phyloP scores from a whole-genome alignment of 1,140 invertebrate species.

The Notospermus geniculatus region DNA sequence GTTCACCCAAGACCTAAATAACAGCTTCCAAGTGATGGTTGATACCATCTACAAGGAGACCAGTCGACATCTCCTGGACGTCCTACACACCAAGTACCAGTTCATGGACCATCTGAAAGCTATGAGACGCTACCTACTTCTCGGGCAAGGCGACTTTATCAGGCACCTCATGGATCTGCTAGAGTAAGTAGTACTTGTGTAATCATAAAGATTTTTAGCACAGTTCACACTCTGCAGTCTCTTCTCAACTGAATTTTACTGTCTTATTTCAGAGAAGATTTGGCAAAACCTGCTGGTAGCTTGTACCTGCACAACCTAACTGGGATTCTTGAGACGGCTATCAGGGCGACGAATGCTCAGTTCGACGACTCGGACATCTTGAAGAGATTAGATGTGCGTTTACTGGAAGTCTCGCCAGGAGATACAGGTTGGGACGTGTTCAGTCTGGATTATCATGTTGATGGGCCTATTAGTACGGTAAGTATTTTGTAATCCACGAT shows the following conservation, averaged over 20 bases:
- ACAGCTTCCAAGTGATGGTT: slow-evolving; percentile 75
- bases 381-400: slow-evolving; percentile 79
- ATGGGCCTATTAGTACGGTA: slow-evolving; percentile 88
- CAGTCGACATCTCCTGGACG: slow-evolving; percentile 79
- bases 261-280: slow-evolving; percentile 69
- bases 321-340: slow-evolving; percentile 84
- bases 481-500: slow-evolving; percentile 22
- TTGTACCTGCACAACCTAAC: slow-evolving; percentile 86
- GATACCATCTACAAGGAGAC: slow-evolving; percentile 82
- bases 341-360: slow-evolving; percentile 91
- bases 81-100: slow-evolving; percentile 82
- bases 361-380: slow-evolving; percentile 89
- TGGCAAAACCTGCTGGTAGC: slow-evolving; percentile 83
- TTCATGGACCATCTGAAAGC: slow-evolving; percentile 86
- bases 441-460: slow-evolving; percentile 86
- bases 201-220: too few relatives aligned
- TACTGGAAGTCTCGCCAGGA: slow-evolving; percentile 74
- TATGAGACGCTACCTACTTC: slow-evolving; percentile 82
- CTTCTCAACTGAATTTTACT: too few relatives aligned
- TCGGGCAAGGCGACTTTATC: slow-evolving; percentile 95
- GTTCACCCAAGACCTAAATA: slow-evolving; percentile 70
- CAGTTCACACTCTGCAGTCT: too few relatives aligned
- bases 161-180: slow-evolving; percentile 86
- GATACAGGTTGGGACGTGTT: slow-evolving; percentile 96
- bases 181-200: slow-evolving; percentile 74